phyloP scores from a whole-genome alignment of 2,888 invertebrate genomes.

The Eurytoma adleriae region DNA sequence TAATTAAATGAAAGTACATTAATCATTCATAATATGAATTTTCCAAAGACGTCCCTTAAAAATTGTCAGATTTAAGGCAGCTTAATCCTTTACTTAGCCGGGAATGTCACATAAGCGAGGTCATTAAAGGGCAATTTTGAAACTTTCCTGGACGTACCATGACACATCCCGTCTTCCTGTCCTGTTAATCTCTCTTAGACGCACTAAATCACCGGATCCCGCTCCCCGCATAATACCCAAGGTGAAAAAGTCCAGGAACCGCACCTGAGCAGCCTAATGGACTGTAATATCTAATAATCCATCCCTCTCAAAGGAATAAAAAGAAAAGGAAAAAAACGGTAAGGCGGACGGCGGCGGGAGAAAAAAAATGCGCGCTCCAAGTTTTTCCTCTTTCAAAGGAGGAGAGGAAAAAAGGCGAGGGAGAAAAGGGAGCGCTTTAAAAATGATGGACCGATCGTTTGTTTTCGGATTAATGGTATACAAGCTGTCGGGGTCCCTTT shows the following conservation, averaged over 20 bases:
- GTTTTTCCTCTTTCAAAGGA: background rate
- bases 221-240: background rate
- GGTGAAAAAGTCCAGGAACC: slow-evolving; percentile 9
- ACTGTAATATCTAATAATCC: slow-evolving; percentile 36
- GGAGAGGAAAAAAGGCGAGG: background rate
- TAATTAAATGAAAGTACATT: no score
- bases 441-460: slow-evolving; percentile 37
- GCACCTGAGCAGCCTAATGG: slow-evolving; percentile 13
- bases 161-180: background rate
- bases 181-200: background rate
- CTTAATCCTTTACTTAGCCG: no score
- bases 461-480: slow-evolving; percentile 39
- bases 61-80: no score
- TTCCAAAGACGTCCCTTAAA: no score
- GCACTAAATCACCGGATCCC: background rate
- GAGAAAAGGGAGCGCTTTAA: slow-evolving; percentile 1
- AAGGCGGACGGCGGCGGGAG: background rate
- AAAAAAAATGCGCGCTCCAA: slow-evolving; percentile 6
- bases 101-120: no score
- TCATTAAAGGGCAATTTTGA: background rate
- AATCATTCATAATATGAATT: no score
- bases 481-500: slow-evolving; percentile 6
- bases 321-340: background rate
- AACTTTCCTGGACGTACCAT: background rate
- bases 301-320: background rate